Evolutionary conservation across 2,113 vertebrate species (phyloP).

Genomic region (Sula dactylatra): DNA sequence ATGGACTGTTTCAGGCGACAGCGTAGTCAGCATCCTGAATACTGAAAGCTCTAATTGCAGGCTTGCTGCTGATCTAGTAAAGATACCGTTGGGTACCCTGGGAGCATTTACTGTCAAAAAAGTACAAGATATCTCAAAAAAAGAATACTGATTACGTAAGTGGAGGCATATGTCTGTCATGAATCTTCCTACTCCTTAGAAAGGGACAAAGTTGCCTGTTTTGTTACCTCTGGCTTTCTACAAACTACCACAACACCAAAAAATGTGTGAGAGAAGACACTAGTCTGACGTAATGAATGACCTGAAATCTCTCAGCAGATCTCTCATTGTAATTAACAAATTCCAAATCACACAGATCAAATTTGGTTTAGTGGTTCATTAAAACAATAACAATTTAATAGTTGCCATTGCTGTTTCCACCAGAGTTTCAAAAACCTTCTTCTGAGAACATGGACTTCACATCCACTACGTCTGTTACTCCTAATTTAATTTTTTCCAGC

Average conservation of each 20-base stretch:
- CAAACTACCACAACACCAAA: neutral
- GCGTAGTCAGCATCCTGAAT: neutral
- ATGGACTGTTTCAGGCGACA: neutral
- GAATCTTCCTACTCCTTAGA: neutral
- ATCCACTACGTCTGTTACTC: neutral
- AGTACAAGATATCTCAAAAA: neutral
- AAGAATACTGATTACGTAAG: neutral
- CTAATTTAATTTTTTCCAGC: neutral
- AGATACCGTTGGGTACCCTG: neutral
- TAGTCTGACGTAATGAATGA: neutral
- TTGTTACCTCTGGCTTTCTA: neutral
- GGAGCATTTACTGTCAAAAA: constrained; percentile 9
- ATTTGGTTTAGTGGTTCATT: neutral
- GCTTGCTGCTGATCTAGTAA: constrained; percentile 6
- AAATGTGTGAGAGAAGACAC: neutral
- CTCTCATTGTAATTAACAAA: neutral
- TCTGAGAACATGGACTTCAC: neutral
- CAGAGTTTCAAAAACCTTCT: neutral
- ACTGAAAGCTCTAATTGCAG: neutral
- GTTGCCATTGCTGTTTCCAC: neutral
- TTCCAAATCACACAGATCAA: neutral
- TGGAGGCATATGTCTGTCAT: neutral
- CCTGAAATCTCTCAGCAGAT: neutral
- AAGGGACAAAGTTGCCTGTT: neutral
- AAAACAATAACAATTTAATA: neutral